These are phyloP conservation scores for Myiagra hebetior DNA, from an alignment of 2,113 vertebrate genomes.

Conservation along the genomic window DNA sequence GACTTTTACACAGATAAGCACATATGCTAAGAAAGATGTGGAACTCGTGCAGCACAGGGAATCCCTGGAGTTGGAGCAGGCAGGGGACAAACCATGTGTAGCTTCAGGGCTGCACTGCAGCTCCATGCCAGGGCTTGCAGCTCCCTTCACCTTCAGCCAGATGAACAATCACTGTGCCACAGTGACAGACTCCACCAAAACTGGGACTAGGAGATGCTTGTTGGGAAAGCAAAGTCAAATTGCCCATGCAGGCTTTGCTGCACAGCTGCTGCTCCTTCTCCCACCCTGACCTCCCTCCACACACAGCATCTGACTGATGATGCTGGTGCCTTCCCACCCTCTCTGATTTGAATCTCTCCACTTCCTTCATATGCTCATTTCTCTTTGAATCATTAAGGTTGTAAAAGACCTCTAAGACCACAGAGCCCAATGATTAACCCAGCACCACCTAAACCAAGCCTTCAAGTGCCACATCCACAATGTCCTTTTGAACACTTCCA, in stretches of 20 bases:
- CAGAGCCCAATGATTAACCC: not conserved
- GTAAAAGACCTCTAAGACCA: not conserved
- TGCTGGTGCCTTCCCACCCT: not conserved
- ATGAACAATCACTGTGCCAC: not conserved
- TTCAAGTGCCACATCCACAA: not conserved
- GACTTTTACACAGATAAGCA: not conserved
- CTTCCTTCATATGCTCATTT: not conserved
- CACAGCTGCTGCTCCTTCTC: not conserved
- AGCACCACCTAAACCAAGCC: not conserved
- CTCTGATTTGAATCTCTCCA: not conserved
- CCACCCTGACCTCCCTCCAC: not conserved
- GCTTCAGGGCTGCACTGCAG: not conserved
- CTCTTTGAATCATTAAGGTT: not conserved
- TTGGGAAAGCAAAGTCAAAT: not conserved
- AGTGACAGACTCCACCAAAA: not conserved
- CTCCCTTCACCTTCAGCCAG: not conserved
- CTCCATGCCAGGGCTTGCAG: not conserved
- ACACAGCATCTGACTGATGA: not conserved
- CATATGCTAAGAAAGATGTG: fast-evolving
- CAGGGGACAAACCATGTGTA: not conserved
- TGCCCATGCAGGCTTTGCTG: not conserved
- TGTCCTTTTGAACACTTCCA: not conserved
- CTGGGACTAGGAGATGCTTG: not conserved
- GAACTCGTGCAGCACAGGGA: not conserved
- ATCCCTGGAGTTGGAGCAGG: not conserved